Conservation (phyloP, 2,113 vertebrate species). For the Caranx melampygus region DNA sequence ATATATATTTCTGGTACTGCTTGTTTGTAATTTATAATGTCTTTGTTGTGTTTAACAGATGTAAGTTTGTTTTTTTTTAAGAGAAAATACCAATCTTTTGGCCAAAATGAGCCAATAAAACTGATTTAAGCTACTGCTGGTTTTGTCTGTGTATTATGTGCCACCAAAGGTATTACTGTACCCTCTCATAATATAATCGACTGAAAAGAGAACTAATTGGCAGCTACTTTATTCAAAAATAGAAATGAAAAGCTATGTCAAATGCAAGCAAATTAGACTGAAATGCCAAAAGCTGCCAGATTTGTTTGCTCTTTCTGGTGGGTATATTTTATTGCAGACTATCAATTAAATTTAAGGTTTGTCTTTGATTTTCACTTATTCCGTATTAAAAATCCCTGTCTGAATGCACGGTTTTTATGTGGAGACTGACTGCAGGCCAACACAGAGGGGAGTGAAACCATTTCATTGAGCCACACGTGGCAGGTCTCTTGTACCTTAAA, state of each 20-base stretch:
- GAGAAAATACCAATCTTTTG: conserved; percentile 58
- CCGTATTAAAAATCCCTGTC: neutral
- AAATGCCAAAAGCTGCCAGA: neutral
- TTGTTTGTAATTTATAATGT: conserved; percentile 80
- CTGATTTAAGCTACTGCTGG: conserved; percentile 46
- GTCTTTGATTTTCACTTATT: neutral
- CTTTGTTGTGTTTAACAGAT: conserved; percentile 64
- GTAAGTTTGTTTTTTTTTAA: conserved; percentile 72
- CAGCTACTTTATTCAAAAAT: no score
- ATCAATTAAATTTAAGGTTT: neutral
- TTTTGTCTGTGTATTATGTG: conserved; percentile 23
- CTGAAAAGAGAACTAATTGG: neutral
- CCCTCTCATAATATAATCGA: neutral
- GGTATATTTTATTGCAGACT: neutral
- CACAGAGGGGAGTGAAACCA: neutral
- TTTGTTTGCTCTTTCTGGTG: neutral
- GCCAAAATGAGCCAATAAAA: conserved; percentile 79
- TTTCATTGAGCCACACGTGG: conserved; percentile 30
- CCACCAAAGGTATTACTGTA: no score
- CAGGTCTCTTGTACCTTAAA: neutral
- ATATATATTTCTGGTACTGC: conserved; percentile 70
- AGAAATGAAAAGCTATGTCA: neutral
- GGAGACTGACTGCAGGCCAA: neutral
- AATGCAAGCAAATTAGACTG: neutral
- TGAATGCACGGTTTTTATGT: neutral